Evolutionary conservation across 2,113 vertebrate genomes (phyloP).

Genomic region (Platichthys stellatus): DNA sequence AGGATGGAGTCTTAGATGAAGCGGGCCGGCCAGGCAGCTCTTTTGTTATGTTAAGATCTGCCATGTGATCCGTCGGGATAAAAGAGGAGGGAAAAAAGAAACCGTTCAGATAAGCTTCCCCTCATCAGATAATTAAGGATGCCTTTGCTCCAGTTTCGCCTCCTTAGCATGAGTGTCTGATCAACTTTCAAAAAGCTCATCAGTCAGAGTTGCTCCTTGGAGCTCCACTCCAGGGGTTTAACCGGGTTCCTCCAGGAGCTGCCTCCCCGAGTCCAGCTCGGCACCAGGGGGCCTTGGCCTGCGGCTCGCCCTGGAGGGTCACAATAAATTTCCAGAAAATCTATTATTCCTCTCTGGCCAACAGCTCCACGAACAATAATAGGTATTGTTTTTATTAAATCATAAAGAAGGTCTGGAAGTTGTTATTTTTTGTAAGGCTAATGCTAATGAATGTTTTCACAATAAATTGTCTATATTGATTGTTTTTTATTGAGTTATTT

Average conservation of each 20-base stretch:
- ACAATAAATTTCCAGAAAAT: constrained; percentile 32
- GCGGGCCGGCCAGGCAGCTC: constrained; percentile 70
- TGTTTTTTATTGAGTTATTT: background rate
- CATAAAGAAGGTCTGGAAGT: background rate
- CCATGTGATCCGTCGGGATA: constrained; percentile 80
- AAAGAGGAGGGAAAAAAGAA: constrained; percentile 82
- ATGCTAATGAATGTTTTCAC: background rate
- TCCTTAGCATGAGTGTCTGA: constrained; percentile 84
- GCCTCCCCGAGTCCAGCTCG: background rate
- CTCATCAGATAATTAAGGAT: constrained; percentile 83
- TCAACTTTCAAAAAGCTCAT: constrained; percentile 85
- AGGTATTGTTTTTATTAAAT: constrained; percentile 16
- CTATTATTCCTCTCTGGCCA: constrained; percentile 4
- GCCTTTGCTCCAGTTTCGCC: constrained; percentile 83
- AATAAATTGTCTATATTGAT: background rate
- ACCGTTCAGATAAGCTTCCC: constrained; percentile 85
- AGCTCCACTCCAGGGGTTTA: constrained; percentile 35
- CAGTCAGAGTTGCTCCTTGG: constrained; percentile 72
- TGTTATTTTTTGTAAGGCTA: background rate
- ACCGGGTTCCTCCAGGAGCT: constrained; percentile 21
- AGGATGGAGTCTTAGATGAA: constrained; percentile 62
- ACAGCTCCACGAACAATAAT: constrained; percentile 7
- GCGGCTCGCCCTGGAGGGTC: constrained; percentile 11
- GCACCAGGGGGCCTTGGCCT: constrained; percentile 41
- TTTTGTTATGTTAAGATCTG: constrained; percentile 86